phyloP scores from a whole-genome alignment of 2,888 invertebrate species.

The Pediacus dermestoides region DNA sequence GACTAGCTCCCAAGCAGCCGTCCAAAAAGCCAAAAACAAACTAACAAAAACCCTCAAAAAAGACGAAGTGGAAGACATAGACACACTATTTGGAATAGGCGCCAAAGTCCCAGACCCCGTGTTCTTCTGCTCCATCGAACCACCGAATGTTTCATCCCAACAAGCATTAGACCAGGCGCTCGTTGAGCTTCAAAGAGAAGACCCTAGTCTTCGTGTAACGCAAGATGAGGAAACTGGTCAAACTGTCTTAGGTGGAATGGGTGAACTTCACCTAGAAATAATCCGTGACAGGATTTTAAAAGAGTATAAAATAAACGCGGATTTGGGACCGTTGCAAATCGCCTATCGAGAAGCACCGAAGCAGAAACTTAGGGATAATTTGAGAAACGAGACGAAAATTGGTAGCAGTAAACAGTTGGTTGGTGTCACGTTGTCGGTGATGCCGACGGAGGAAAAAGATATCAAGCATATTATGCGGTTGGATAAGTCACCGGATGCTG shows the following conservation, averaged over 20 bases:
- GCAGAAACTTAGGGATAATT: constrained; percentile 49
- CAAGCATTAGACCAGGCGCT: constrained; percentile 76
- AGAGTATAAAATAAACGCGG: constrained; percentile 89
- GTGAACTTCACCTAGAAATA: constrained; percentile 94
- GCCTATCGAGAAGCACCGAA: constrained; percentile 80
- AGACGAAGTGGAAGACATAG: constrained; percentile 27
- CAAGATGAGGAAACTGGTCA: constrained; percentile 80
- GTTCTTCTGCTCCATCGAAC: constrained; percentile 94
- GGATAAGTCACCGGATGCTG: constrained; percentile 65
- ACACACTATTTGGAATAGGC: constrained; percentile 52
- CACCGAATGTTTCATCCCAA: constrained; percentile 76
- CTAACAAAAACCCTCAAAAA: constrained; percentile 41
- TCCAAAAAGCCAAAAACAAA: constrained; percentile 57
- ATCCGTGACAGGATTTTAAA: constrained; percentile 81
- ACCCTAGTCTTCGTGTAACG: constrained; percentile 81
- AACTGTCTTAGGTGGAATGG: constrained; percentile 89
- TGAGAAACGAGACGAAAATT: constrained; percentile 61
- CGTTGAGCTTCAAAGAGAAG: constrained; percentile 77
- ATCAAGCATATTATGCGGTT: constrained; percentile 51
- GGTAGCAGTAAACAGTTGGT: constrained; percentile 60
- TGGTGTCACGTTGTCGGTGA: constrained; percentile 60
- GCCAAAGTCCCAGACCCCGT: constrained; percentile 87
- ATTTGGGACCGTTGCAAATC: constrained; percentile 87
- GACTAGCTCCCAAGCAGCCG: constrained; percentile 57
- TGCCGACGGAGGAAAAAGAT: constrained; percentile 44